Base-by-base conservation (phyloP, 1,140 invertebrate genomes). In the Pseudomyrmex flavicornis region DNA sequence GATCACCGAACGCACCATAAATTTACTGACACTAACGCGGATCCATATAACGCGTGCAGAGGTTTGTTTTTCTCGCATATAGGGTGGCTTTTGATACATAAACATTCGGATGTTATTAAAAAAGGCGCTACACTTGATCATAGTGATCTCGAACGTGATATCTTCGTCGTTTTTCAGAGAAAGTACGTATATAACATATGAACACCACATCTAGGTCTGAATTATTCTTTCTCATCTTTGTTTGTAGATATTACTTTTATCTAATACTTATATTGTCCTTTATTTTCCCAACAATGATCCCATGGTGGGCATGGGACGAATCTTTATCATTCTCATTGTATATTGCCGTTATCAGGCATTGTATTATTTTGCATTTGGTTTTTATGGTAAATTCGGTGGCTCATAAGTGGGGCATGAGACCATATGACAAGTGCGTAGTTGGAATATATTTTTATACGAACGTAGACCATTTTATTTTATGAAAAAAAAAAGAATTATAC, bases 361-460 rank as follows among this genome's bases (percentile, higher is more conserved):
- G 96, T 9, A 91, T 0, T 1, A 95, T 95, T 13, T 95, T 99
- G 59, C 97, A 99, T 94, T 96, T 96, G 80, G 99, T 98, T 12
- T 99, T 98, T 97, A 95, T 97, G 8, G 98, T 99, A 46, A 99
- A 99, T 93, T 97, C 97, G 90, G 96, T 97, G 73, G 97, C 98
- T 20, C 98, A 98, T 91, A 95, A 97, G 86, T 97, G 95, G 95
- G 98, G 98, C 44, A 95, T 95, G 87, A 96, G 96, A 86, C 98
- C 98, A 0, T 98, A 98, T 91, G 97, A 95, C 86, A 95, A 85
- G 95, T 95, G 90, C 92, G 92, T 50, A 22, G 13, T 61, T 9
- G 1, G 10, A 50, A 1, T 50, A 50, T 50, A 50, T 1, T 10
- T 10, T 50, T 9, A 50, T 50, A 50, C 1, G 0, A 50, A 50